These are phyloP conservation scores for Baronia brevicornis DNA, from an alignment of 2,888 invertebrate genomes.

Conservation along the genomic window DNA sequence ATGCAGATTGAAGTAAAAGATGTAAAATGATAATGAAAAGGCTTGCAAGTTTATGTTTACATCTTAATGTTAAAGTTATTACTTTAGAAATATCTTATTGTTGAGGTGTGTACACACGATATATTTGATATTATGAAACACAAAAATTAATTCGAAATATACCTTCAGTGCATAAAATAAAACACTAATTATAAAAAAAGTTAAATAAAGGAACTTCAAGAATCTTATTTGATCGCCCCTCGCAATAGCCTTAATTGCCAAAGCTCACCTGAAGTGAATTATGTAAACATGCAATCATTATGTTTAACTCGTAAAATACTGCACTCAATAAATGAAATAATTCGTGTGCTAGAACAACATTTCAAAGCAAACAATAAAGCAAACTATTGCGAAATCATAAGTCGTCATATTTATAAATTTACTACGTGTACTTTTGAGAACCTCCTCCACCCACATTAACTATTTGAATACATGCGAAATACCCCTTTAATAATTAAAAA, in stretches of 20 bases:
- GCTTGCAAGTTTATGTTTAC: too few relatives aligned
- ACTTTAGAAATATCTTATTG: too few relatives aligned
- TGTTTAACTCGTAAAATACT: conserved; percentile 37
- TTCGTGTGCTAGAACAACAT: conserved; percentile 48
- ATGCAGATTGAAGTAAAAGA: too few relatives aligned
- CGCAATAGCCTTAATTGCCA: conserved; percentile 19
- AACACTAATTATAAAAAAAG: too few relatives aligned
- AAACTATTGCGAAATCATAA: conserved; percentile 52
- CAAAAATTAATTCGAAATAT: too few relatives aligned
- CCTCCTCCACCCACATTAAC: conserved; percentile 59
- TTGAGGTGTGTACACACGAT: too few relatives aligned
- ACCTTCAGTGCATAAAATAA: too few relatives aligned
- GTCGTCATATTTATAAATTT: conserved; percentile 31
- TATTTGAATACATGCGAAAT: conserved; percentile 60
- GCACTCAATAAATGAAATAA: conserved; percentile 51
- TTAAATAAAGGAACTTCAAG: too few relatives aligned
- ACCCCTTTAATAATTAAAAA: conserved; percentile 33
- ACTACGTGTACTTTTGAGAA: conserved; percentile 50
- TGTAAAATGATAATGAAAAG: too few relatives aligned
- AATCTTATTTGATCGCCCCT: conserved; percentile 31
- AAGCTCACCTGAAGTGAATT: conserved; percentile 31
- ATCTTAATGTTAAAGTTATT: too few relatives aligned
- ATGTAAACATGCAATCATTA: conserved; percentile 50
- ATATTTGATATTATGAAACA: too few relatives aligned
- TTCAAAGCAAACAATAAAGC: conserved; percentile 65